Base-by-base conservation (phyloP, 1,140 invertebrate genomes). In the Dysdera silvatica region DNA sequence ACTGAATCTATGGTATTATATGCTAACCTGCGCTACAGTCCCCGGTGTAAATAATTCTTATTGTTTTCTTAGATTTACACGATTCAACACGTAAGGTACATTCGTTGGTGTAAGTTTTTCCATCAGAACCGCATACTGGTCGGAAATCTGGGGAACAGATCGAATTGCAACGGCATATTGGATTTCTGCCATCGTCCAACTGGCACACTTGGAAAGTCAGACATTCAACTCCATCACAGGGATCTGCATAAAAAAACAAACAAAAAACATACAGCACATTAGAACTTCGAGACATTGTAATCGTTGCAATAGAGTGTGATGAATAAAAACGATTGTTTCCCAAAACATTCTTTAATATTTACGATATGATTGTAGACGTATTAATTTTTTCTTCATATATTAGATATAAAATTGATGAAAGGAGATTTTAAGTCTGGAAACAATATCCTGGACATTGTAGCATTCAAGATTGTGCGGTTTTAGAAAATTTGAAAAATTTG, bases 71-170 rank as follows among this genome's bases (percentile, higher is more conserved):
- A 14, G 84, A 82, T 67, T 85, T 80, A 72, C 87, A 89, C 23
- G 85, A 83, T 72, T 89, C 85, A 66, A 86, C 82, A 58, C 84
- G 80, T 67, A 92, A 79, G 62, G 83, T 80, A 76, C 89, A 93
- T 72, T 89, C 86, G 75, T 91, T 92, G 24, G 84, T 83, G 76
- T 93, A 94, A 1, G 89, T 92, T 77, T 87, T 87, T 28, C 78
- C 77, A 71, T 82, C 79, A 10, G 85, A 89, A 10, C 85, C 89
- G 71, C 90, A 94, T 28, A 93, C 87, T 0, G 88, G 88, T 2
- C 83, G 80, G 71, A 88, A 87, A 72, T 89, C 88, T 43, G 84
- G 75, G n/a, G 83, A 80, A 72, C 89, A 92, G 31, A 84, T 80
- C 71, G 87, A 86, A 12, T 85, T 84, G 72, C 90, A 92, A 23